A percentile compares a stretch with the other conserved stretches of the same genome.
Conservation (phyloP, 2,888 invertebrate genomes). For the Thera obeliscata region DNA sequence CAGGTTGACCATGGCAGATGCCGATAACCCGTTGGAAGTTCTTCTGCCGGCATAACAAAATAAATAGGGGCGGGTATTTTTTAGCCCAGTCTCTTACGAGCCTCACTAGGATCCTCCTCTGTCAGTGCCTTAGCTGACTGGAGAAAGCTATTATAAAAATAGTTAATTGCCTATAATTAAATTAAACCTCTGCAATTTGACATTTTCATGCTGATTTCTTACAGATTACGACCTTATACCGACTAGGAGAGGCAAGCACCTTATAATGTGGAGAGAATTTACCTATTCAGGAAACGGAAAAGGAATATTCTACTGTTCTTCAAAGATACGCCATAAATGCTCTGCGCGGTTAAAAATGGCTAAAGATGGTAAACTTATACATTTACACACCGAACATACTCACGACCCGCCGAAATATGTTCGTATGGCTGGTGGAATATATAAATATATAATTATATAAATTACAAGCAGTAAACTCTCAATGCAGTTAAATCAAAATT, state of each 20-base stretch:
- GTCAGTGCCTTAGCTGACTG: no score
- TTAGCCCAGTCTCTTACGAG: no score
- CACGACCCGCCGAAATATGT: background rate
- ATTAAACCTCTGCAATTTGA: background rate
- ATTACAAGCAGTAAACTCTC: no score
- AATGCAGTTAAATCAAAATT: no score
- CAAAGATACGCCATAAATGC: background rate
- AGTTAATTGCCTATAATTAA: no score
- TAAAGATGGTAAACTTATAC: background rate
- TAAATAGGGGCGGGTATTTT: no score
- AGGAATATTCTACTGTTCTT: conserved; percentile 6
- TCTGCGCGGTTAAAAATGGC: background rate
- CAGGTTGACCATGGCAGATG: no score
- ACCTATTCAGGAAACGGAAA: conserved; percentile 5
- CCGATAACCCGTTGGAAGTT: no score
- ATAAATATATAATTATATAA: background rate
- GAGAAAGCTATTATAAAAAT: no score
- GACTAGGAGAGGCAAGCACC: conserved; percentile 12
- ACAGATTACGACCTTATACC: conserved; percentile 14
- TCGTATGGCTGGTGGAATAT: background rate
- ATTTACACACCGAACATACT: background rate
- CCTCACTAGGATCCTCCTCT: no score
- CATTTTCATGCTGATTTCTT: background rate
- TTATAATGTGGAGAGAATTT: conserved; percentile 40
- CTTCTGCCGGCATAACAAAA: no score